A percentile compares a stretch with the other conserved stretches of the same genome.
Conservation (phyloP, 2,888 invertebrate genomes). For the Acanthosepion lycidas region DNA sequence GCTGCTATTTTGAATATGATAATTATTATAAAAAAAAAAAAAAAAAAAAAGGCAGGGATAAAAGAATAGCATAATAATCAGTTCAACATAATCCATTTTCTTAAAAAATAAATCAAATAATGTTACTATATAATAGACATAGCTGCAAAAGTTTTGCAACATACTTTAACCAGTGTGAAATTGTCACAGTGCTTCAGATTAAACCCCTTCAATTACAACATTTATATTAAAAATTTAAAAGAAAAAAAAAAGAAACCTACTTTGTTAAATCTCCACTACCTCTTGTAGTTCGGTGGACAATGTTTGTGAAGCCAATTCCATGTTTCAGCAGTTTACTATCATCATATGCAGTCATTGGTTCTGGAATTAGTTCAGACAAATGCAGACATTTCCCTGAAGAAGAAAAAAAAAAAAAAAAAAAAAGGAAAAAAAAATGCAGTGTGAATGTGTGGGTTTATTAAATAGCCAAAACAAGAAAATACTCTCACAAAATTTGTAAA, state of each 20-base stretch:
- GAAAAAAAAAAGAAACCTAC: constrained; percentile 58
- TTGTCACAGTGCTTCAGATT: too few relatives aligned
- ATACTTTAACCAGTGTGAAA: too few relatives aligned
- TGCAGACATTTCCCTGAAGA: constrained; percentile 91
- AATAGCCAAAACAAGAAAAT: background rate
- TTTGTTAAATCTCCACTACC: constrained; percentile 93
- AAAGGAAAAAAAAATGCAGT: constrained; percentile 81
- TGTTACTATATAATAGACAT: too few relatives aligned
- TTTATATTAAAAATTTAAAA: background rate
- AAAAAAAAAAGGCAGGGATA: too few relatives aligned
- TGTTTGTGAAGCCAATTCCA: constrained; percentile 98
- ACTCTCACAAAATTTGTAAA: background rate
- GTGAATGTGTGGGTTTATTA: background rate
- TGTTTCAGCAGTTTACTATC: constrained; percentile 93
- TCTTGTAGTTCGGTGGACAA: constrained; percentile 95
- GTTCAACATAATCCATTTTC: too few relatives aligned
- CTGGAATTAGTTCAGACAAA: constrained; percentile 92
- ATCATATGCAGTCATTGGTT: constrained; percentile 96
- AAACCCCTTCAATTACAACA: too few relatives aligned
- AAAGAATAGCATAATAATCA: too few relatives aligned
- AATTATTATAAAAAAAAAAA: too few relatives aligned
- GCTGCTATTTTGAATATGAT: too few relatives aligned
- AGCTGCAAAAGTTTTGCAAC: too few relatives aligned
- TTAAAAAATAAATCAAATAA: too few relatives aligned
- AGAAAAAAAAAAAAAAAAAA: background rate